A percentile compares a stretch with the other conserved stretches of the same genome.
Evolutionary conservation across 1,140 invertebrate species (phyloP).

Genomic region (Argopecten irradians): DNA sequence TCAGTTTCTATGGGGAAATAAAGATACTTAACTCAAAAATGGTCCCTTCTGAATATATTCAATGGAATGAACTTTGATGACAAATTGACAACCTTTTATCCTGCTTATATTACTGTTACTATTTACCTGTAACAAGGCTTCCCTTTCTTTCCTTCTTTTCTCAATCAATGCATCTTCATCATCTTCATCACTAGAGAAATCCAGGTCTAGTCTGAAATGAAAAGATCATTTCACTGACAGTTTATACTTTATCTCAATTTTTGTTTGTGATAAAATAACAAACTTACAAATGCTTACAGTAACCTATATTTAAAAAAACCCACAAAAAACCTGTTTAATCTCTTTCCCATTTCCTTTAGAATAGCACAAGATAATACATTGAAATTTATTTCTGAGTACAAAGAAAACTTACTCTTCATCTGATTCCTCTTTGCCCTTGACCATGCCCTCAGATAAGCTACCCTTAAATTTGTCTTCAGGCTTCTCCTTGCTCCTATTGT

Average conservation of each 20-base stretch:
- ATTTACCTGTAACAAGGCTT: conserved; percentile 85
- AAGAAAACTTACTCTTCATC: conserved; percentile 68
- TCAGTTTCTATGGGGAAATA: neutral
- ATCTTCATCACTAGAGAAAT: conserved; percentile 84
- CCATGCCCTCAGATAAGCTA: conserved; percentile 89
- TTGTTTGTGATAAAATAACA: neutral
- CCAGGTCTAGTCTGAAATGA: conserved; percentile 66
- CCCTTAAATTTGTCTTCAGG: conserved; percentile 85
- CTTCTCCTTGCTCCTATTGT: conserved; percentile 42
- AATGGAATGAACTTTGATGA: too few relatives aligned
- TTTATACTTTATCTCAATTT: neutral
- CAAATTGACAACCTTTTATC: too few relatives aligned
- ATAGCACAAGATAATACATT: too few relatives aligned
- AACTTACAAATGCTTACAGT: too few relatives aligned
- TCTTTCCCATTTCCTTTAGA: neutral
- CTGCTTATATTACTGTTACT: too few relatives aligned
- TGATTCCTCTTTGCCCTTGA: conserved; percentile 77
- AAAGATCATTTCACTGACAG: neutral
- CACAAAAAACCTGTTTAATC: too few relatives aligned
- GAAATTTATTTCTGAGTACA: neutral
- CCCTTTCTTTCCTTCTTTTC: conserved; percentile 89
- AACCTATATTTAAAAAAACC: too few relatives aligned
- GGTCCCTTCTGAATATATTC: too few relatives aligned
- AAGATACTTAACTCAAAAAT: neutral
- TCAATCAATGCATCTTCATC: conserved; percentile 97